Evolutionary conservation across 1,140 invertebrate species (phyloP).

Genomic region (Leptinotarsa defecta): DNA sequence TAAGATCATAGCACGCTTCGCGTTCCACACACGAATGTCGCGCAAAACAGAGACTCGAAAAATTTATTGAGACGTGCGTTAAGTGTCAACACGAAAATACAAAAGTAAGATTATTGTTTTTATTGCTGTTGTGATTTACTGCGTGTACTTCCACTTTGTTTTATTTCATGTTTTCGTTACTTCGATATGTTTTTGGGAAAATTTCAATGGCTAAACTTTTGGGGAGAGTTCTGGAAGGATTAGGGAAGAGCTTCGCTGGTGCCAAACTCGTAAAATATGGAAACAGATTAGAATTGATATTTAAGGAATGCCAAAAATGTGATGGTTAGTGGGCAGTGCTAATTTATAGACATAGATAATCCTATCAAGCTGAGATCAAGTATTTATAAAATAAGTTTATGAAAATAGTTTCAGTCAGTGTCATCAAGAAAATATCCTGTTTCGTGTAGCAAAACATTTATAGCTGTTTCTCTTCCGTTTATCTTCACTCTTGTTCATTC

Average conservation of each 20-base stretch:
- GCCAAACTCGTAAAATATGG: background rate
- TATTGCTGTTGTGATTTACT: background rate
- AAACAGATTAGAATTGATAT: background rate
- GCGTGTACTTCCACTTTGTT: background rate
- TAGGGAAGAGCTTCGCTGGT: background rate
- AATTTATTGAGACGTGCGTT: background rate
- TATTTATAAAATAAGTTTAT: too few relatives aligned
- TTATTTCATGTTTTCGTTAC: background rate
- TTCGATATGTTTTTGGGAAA: background rate
- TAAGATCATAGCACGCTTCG: background rate
- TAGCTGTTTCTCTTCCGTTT: too few relatives aligned
- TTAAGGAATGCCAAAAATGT: constrained; percentile 3
- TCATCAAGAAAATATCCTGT: too few relatives aligned
- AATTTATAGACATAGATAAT: background rate
- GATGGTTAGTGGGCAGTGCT: background rate
- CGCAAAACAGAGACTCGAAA: constrained; percentile 1
- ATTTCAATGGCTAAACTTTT: too few relatives aligned
- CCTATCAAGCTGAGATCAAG: background rate
- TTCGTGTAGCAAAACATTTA: too few relatives aligned
- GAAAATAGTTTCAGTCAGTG: too few relatives aligned
- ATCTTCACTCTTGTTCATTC: too few relatives aligned
- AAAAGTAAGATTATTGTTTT: constrained; percentile 1
- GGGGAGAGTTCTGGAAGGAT: too few relatives aligned
- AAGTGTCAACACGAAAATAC: background rate
- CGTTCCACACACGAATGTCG: background rate